These are phyloP conservation scores for Drosophila rufa DNA, from an alignment of 1,140 invertebrate species.

Conservation along the genomic window DNA sequence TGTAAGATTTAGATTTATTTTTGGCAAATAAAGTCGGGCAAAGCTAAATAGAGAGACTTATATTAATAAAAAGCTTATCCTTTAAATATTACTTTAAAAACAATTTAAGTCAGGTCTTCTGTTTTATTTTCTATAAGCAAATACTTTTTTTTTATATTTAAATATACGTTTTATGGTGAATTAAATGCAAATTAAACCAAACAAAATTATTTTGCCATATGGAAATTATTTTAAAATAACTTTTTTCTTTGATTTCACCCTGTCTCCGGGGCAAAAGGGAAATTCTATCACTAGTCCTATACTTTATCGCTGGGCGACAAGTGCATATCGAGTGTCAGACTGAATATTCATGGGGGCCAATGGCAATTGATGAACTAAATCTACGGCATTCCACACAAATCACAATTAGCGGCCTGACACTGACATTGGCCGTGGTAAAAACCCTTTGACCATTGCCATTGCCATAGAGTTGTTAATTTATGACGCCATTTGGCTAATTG, in stretches of 20 bases:
- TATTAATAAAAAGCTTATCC: too few relatives aligned
- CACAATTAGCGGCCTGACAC: constrained; percentile 66
- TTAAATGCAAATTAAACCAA: too few relatives aligned
- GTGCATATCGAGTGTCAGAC: constrained; percentile 32
- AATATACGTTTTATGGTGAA: too few relatives aligned
- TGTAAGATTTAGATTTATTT: too few relatives aligned
- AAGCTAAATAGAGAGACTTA: too few relatives aligned
- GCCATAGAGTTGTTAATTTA: constrained; percentile 72
- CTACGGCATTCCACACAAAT: constrained; percentile 71
- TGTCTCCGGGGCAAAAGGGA: background rate
- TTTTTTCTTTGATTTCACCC: background rate
- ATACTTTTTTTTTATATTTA: too few relatives aligned
- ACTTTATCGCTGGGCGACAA: constrained; percentile 30
- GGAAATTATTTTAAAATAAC: background rate
- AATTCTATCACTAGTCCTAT: constrained; percentile 12
- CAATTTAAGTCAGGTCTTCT: too few relatives aligned
- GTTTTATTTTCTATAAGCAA: too few relatives aligned
- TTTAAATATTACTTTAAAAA: too few relatives aligned
- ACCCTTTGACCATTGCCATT: constrained; percentile 54
- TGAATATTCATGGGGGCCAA: constrained; percentile 65
- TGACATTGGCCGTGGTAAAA: constrained; percentile 49
- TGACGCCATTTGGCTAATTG: constrained; percentile 80
- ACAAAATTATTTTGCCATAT: background rate
- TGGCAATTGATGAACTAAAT: constrained; percentile 63
- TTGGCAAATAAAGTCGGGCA: too few relatives aligned